Conservation (phyloP, 1,140 invertebrate species). For the Bombyx mandarina region DNA sequence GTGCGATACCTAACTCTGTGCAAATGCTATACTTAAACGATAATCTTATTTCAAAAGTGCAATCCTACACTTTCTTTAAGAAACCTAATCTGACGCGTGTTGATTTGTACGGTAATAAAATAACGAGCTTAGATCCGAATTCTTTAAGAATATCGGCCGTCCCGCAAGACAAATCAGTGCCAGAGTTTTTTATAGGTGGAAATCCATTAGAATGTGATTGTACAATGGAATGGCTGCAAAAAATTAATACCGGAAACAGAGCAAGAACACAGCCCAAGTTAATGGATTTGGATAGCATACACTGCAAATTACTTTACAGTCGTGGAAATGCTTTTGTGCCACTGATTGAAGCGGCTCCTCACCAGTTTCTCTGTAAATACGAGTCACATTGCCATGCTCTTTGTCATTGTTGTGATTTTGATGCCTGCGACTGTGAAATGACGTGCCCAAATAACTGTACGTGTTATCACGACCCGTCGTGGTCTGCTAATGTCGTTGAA, state of each 20-base stretch:
- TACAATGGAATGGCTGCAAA: conserved; percentile 80
- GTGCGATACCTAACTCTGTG: conserved; percentile 88
- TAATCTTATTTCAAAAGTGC: conserved; percentile 89
- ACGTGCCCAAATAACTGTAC: conserved; percentile 92
- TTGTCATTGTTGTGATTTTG: conserved; percentile 95
- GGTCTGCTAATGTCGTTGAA: conserved; percentile 93
- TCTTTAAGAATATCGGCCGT: conserved; percentile 87
- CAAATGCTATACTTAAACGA: conserved; percentile 88
- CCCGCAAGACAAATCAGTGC: conserved; percentile 81
- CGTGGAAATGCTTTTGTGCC: conserved; percentile 84
- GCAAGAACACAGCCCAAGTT: conserved; percentile 86
- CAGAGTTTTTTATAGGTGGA: conserved; percentile 91
- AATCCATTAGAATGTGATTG: conserved; percentile 95
- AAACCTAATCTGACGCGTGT: conserved; percentile 91
- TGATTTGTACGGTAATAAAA: conserved; percentile 87
- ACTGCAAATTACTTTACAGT: conserved; percentile 89
- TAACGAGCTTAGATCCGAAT: conserved; percentile 88
- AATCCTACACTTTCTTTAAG: conserved; percentile 93
- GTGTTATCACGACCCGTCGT: conserved; percentile 93
- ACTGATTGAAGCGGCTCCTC: conserved; percentile 85
- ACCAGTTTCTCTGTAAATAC: conserved; percentile 93
- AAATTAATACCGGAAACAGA: conserved; percentile 83
- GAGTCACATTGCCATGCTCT: conserved; percentile 90
- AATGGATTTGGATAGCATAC: conserved; percentile 89
- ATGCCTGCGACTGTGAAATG: conserved; percentile 96